A percentile compares a stretch with the other conserved stretches of the same genome.
Conservation (phyloP, 92 coral and sea anemone species). For the Virgularia gustaviana region DNA sequence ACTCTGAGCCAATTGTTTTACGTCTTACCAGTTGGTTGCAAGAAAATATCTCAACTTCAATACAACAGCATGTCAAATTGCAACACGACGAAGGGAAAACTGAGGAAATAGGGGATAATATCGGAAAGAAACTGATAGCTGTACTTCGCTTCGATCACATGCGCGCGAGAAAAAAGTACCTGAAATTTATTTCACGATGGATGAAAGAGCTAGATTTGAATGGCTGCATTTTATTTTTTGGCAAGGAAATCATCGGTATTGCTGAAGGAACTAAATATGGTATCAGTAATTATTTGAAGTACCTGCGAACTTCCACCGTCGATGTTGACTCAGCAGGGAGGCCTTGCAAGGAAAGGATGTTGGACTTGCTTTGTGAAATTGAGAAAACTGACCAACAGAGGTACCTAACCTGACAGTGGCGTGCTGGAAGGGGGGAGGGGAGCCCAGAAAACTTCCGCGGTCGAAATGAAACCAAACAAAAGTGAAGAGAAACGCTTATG, state of each 20-base stretch:
- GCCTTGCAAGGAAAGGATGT: constrained; percentile 91
- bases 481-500: too few relatives aligned
- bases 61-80: background rate
- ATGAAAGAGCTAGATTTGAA: constrained; percentile 56
- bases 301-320: constrained; percentile 65
- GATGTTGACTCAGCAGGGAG: constrained; percentile 83
- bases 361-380: constrained; percentile 53
- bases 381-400: constrained; percentile 16
- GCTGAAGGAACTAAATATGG: constrained; percentile 54
- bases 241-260: constrained; percentile 59
- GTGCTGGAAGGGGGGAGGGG: too few relatives aligned
- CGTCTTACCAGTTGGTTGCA: constrained; percentile 78
- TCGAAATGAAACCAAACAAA: too few relatives aligned
- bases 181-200: constrained; percentile 68
- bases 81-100: background rate
- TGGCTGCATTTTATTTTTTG: constrained; percentile 59
- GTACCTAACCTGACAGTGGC: background rate
- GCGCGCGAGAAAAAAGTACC: constrained; percentile 68
- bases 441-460: too few relatives aligned
- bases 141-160: constrained; percentile 76
- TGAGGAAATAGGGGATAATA: background rate
- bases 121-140: constrained; percentile 18
- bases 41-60: constrained; percentile 47
- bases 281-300: constrained; percentile 62
- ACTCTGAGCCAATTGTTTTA: constrained; percentile 64